Percentiles rank a stretch among this genome's conserved stretches.
Evolutionary conservation across 2,113 vertebrate genomes (phyloP).

Genomic region (Eptesicus fuscus): DNA sequence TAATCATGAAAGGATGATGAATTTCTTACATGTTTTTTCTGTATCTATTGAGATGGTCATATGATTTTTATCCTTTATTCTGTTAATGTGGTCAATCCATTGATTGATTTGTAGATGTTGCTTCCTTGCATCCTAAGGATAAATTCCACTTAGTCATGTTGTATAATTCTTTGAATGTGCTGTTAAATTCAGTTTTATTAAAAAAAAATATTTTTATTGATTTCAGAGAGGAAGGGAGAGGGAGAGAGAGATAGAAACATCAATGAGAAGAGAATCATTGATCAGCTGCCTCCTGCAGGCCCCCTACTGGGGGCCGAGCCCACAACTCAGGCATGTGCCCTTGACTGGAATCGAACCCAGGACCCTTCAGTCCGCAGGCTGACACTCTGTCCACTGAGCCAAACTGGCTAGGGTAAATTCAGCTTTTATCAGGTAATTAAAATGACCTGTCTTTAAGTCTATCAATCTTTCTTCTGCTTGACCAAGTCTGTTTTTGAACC

Average conservation of each 20-base stretch:
- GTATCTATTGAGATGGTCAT: neutral
- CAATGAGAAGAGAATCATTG: no score
- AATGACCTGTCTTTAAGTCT: neutral
- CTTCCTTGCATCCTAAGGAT: neutral
- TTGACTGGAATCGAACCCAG: no score
- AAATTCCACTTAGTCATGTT: neutral
- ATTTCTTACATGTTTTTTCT: neutral
- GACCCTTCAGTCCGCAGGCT: no score
- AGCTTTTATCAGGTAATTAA: neutral
- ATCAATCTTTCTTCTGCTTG: neutral
- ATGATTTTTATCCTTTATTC: neutral
- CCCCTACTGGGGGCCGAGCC: no score
- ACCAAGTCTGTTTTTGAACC: neutral
- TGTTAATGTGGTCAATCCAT: neutral
- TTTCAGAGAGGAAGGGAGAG: no score
- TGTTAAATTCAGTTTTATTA: neutral
- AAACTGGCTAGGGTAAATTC: neutral
- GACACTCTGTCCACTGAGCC: no score
- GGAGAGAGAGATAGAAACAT: no score
- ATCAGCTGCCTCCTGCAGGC: no score
- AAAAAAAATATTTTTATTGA: no score
- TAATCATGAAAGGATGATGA: no score
- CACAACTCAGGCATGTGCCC: no score
- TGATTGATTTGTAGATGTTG: neutral
- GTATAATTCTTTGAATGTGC: neutral